These are phyloP conservation scores for Palythoa heliodiscus DNA, from an alignment of 92 coral and sea anemone species.

Conservation along the genomic window DNA sequence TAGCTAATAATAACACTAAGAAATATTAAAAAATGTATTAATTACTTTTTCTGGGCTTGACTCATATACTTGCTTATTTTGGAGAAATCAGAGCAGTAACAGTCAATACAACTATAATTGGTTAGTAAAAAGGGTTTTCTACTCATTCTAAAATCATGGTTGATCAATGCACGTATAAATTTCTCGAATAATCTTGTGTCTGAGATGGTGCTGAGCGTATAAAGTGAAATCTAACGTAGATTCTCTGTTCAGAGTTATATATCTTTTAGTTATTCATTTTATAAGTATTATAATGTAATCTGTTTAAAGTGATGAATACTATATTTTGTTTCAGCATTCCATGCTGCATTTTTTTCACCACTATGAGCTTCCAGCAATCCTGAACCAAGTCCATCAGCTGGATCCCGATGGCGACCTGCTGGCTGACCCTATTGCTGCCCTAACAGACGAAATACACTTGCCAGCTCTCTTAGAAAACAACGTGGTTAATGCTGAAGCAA, in stretches of 20 bases:
- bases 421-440: slow-evolving; percentile 87
- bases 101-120: too few species aligned
- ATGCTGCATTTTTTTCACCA: slow-evolving; percentile 97
- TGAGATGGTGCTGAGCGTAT: too few species aligned
- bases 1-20: too few species aligned
- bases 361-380: slow-evolving; percentile 94
- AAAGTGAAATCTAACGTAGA: too few species aligned
- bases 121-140: too few species aligned
- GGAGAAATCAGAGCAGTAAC: too few species aligned
- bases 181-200: too few species aligned
- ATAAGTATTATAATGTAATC: neutral
- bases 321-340: slow-evolving; percentile 77
- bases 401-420: slow-evolving; percentile 90
- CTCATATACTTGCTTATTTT: too few species aligned
- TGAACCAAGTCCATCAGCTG: slow-evolving; percentile 71
- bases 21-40: too few species aligned
- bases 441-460: slow-evolving; percentile 77
- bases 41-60: too few species aligned
- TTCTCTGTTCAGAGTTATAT: neutral
- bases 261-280: neutral
- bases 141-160: too few species aligned
- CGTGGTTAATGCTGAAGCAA: slow-evolving; percentile 10
- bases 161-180: too few species aligned
- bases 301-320: neutral
- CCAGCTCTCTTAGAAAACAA: slow-evolving; percentile 55